Evolutionary conservation across 2,888 invertebrate species (phyloP).

Genomic region (Acronicta psi): DNA sequence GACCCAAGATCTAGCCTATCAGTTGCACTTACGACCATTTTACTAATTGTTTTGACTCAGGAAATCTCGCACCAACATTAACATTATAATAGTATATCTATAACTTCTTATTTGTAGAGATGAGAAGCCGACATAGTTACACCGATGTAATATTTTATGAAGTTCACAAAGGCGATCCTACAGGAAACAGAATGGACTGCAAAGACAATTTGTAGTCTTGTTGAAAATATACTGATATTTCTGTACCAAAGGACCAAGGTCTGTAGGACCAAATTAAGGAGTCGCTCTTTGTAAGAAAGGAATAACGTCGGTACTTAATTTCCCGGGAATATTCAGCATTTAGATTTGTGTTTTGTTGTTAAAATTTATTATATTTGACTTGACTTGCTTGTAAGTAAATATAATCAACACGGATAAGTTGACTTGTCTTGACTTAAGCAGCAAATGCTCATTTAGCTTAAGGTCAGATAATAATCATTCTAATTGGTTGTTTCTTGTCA

Average conservation of each 20-base stretch:
- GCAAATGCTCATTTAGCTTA: too few relatives aligned
- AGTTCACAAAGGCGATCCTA: slow-evolving; percentile 56
- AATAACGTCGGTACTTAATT: slow-evolving; percentile 18
- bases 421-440: neutral
- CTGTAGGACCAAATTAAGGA: slow-evolving; percentile 26
- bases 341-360: slow-evolving; percentile 4
- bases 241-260: slow-evolving; percentile 36
- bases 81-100: slow-evolving; percentile 8
- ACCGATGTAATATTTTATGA: slow-evolving; percentile 50
- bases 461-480: too few relatives aligned
- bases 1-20: too few relatives aligned
- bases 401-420: neutral
- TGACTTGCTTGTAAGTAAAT: neutral
- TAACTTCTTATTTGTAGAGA: slow-evolving; percentile 44
- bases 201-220: slow-evolving; percentile 62
- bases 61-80: neutral
- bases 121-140: slow-evolving; percentile 45
- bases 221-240: slow-evolving; percentile 59
- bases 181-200: slow-evolving; percentile 59
- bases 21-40: too few relatives aligned
- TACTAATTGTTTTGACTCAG: too few relatives aligned
- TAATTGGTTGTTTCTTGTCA: too few relatives aligned
- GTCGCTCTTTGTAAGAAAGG: slow-evolving; percentile 22
- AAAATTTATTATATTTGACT: neutral
- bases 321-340: slow-evolving; percentile 2